These are phyloP conservation scores for Eueides isabella DNA, from an alignment of 1,140 invertebrate species.

Conservation along the genomic window DNA sequence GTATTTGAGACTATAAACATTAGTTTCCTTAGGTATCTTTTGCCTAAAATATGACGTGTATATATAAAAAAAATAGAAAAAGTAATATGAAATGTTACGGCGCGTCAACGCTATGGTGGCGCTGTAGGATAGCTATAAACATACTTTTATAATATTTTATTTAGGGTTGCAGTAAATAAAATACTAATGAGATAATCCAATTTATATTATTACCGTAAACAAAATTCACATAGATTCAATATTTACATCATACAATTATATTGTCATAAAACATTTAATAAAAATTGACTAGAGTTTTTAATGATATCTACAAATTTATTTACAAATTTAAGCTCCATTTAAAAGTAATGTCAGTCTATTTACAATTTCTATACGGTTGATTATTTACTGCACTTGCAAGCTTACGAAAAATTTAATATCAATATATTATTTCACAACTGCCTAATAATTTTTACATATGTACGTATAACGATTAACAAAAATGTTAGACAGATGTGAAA, in stretches of 20 bases:
- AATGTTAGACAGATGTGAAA: not conserved
- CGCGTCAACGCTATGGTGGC: too few relatives aligned
- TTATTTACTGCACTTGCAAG: not conserved
- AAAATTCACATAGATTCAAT: slow-evolving; percentile 65
- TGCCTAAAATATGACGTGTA: too few relatives aligned
- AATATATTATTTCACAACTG: not conserved
- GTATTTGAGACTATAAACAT: too few relatives aligned
- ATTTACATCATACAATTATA: slow-evolving; percentile 78
- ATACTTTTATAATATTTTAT: too few relatives aligned
- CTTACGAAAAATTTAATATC: not conserved
- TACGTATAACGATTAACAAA: not conserved
- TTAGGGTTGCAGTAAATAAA: slow-evolving; percentile 44
- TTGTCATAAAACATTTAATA: slow-evolving; percentile 78
- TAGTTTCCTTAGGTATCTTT: too few relatives aligned
- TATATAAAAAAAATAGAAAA: too few relatives aligned
- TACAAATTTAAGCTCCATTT: slow-evolving; percentile 73
- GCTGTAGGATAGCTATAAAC: too few relatives aligned
- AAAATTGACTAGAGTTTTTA: slow-evolving; percentile 76
- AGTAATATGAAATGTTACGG: too few relatives aligned
- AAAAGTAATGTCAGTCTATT: slow-evolving; percentile 58
- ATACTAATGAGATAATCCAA: slow-evolving; percentile 52
- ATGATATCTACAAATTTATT: slow-evolving; percentile 73
- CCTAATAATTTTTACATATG: not conserved
- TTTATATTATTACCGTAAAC: slow-evolving; percentile 75
- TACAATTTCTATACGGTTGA: slow-evolving; percentile 40